Percentiles rank a stretch among this genome's conserved stretches.
phyloP scores from a whole-genome alignment of 2,113 vertebrate species.

The Cebidichthys violaceus region DNA sequence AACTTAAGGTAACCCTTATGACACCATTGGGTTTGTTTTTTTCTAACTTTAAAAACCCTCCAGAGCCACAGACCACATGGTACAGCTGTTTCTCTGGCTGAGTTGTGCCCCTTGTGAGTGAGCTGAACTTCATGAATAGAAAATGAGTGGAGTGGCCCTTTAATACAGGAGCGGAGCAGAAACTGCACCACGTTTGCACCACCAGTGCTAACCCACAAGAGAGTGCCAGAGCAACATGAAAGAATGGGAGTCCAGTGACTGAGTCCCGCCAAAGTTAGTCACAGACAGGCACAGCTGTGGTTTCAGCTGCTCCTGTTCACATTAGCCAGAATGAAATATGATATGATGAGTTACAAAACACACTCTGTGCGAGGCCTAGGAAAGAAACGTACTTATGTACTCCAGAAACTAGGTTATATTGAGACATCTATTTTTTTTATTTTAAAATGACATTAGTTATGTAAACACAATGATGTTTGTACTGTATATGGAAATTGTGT shows the following conservation, averaged over 20 bases:
- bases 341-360: not conserved
- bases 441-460: not conserved
- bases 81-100: not conserved
- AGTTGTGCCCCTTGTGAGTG: not conserved
- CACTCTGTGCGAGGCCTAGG: not conserved
- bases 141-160: not conserved
- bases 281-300: slow-evolving; percentile 6
- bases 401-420: not conserved
- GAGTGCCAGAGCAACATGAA: not conserved
- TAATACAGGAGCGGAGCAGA: not conserved
- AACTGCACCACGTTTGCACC: slow-evolving; percentile 11
- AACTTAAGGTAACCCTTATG: not conserved
- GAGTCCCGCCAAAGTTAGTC: not conserved
- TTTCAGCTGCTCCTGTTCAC: slow-evolving; percentile 11
- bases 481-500: not conserved
- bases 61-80: not conserved
- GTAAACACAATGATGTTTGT: not conserved
- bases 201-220: slow-evolving; percentile 33
- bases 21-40: not conserved
- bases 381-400: not conserved
- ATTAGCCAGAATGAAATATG: not conserved
- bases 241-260: not conserved
- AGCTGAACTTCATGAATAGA: not conserved
- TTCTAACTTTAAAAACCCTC: not conserved
- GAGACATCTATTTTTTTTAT: too few species aligned